Base-by-base conservation (phyloP, 2,888 invertebrate genomes). In the Amitus sp. region DNA sequence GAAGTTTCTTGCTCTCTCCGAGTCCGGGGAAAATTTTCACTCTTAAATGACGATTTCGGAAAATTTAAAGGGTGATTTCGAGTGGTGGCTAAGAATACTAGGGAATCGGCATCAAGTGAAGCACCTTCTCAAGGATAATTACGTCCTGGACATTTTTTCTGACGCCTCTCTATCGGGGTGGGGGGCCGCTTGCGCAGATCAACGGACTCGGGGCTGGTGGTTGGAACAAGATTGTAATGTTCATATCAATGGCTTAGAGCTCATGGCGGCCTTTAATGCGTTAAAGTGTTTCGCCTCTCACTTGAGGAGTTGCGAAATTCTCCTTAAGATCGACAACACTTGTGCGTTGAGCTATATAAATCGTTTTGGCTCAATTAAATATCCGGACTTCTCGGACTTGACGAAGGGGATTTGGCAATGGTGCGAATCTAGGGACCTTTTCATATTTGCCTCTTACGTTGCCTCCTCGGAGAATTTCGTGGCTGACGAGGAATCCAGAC, bases 401-500 rank as follows among this genome's bases (percentile, higher is more conserved):
- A 13, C 58, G 4, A 43, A 34, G 9, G 2, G n/a, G 2, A 55
- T 55, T 17, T 51, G 28, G 39, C 37, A 33, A 1, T 61, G 45
- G 43, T 55, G 51, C 7, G 51, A 72, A 40, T 10, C 15, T 6
- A 37, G 58, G 6, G 49, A 67, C 20, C 46, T 66, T 20, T 67
- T 52, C 65, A 23, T 78, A 6, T 73, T 70, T 39, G 74, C 74
- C 1, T 76, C 77, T 1, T 78, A 78, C 42, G 68, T 78, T 2
- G 67, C 69, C 12, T 73, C 76, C 0, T 49, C 65, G 40, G 70
- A 75, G 10, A 78, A 77, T 47, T 43, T 18, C 40, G 57, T 59
- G 5, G 72, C 73, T 19, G 68, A 71, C 37, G 47, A 18, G 13
- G 71, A 73, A 56, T 75, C 72, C 10, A 53, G 74, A 34, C 23